These are phyloP conservation scores for Nomada fabriciana DNA, from an alignment of 2,888 invertebrate species.

Conservation along the genomic window DNA sequence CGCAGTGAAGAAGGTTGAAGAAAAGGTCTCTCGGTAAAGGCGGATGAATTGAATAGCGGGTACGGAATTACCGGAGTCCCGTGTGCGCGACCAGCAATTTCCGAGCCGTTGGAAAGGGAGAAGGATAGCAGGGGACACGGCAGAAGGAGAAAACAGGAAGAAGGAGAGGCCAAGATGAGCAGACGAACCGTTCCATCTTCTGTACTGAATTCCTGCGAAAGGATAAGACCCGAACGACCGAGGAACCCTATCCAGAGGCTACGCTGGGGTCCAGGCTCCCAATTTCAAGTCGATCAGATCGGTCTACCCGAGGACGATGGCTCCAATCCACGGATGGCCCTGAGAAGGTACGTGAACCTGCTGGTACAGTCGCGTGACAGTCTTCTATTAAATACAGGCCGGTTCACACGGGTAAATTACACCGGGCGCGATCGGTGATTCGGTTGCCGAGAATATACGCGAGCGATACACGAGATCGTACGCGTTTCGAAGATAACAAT, in stretches of 20 bases:
- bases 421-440: background rate
- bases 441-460: conserved; percentile 10
- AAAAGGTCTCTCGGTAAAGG: conserved; percentile 9
- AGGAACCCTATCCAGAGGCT: conserved; percentile 81
- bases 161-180: conserved; percentile 70
- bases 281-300: conserved; percentile 75
- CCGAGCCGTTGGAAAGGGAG: background rate
- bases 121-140: background rate
- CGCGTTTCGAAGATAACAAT: background rate
- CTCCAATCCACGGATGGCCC: conserved; percentile 80
- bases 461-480: background rate
- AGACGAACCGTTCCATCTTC: conserved; percentile 65
- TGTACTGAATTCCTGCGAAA: conserved; percentile 80
- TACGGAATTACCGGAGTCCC: background rate
- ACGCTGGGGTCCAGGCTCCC: conserved; percentile 79
- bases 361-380: too few species aligned
- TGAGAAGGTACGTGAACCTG: conserved; percentile 74
- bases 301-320: conserved; percentile 76
- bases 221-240: conserved; percentile 80
- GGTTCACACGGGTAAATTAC: background rate
- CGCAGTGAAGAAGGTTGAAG: background rate
- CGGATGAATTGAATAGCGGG: conserved; percentile 40
- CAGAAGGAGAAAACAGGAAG: background rate
- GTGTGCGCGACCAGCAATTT: background rate
- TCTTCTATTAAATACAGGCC: too few species aligned